These are phyloP conservation scores for Chironomus riparius DNA, from an alignment of 2,888 invertebrate genomes.

Conservation along the genomic window DNA sequence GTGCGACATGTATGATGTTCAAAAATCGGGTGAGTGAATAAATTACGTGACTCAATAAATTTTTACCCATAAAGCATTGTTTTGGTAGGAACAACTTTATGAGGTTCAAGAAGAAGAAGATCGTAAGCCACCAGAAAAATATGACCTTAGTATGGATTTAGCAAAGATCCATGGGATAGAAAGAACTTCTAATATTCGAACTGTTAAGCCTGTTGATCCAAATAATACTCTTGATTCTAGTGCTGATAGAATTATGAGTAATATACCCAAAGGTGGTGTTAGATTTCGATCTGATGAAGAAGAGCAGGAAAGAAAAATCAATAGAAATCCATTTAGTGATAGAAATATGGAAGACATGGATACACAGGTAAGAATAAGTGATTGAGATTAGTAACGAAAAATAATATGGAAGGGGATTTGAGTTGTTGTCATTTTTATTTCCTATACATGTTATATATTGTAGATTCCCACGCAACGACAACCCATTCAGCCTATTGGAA, in stretches of 20 bases:
- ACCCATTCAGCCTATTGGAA: neutral
- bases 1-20: slow-evolving; percentile 41
- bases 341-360: neutral
- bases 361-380: neutral
- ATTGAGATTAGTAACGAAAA: neutral
- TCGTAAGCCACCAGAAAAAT: neutral
- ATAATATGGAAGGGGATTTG: neutral
- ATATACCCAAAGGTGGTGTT: too few species aligned
- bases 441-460: neutral
- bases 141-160: neutral
- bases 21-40: slow-evolving; percentile 33
- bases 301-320: neutral
- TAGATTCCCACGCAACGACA: neutral
- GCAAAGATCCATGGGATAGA: neutral
- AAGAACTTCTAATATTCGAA: neutral
- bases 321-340: neutral
- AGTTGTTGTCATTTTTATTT: neutral
- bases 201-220: slow-evolving; percentile 6
- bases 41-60: neutral
- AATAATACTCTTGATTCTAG: neutral
- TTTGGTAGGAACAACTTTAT: neutral
- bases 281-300: too few species aligned
- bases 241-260: neutral
- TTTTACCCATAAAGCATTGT: neutral
- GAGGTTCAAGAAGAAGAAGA: neutral